Conservation (phyloP, 1,140 invertebrate genomes). For the Psilanteris sp. region DNA sequence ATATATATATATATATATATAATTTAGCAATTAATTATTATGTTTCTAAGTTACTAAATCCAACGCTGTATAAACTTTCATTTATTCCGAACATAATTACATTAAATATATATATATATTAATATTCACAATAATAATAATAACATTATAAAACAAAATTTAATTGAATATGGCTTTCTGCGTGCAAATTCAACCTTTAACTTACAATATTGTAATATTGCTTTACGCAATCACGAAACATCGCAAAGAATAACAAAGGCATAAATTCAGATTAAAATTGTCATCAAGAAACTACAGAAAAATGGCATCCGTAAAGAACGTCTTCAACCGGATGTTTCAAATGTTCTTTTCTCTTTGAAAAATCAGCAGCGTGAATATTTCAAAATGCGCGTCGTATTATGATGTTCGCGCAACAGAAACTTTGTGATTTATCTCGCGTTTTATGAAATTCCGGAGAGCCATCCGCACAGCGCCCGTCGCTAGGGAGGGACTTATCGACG, state of each 20-base stretch:
- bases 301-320: neutral
- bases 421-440: slow-evolving; percentile 46
- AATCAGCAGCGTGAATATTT: slow-evolving; percentile 31
- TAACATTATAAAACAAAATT: too few species aligned
- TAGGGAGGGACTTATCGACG: slow-evolving; percentile 19
- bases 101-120: too few species aligned
- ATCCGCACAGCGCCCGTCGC: slow-evolving; percentile 12
- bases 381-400: slow-evolving; percentile 38
- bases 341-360: slow-evolving; percentile 22
- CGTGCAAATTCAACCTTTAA: too few species aligned
- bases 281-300: slow-evolving; percentile 11
- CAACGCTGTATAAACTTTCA: too few species aligned
- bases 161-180: too few species aligned
- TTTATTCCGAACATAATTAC: too few species aligned
- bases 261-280: slow-evolving; percentile 1
- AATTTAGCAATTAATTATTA: too few species aligned
- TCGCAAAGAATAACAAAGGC: neutral
- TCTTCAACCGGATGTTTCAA: slow-evolving; percentile 7
- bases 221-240: too few species aligned
- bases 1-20: too few species aligned
- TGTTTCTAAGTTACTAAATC: too few species aligned
- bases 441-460: slow-evolving; percentile 47
- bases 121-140: too few species aligned
- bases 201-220: too few species aligned
- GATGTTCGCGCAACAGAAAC: slow-evolving; percentile 33